Percentiles rank a stretch among this genome's conserved stretches.
phyloP scores from a whole-genome alignment of 2,113 vertebrate genomes.

The Gambusia affinis region DNA sequence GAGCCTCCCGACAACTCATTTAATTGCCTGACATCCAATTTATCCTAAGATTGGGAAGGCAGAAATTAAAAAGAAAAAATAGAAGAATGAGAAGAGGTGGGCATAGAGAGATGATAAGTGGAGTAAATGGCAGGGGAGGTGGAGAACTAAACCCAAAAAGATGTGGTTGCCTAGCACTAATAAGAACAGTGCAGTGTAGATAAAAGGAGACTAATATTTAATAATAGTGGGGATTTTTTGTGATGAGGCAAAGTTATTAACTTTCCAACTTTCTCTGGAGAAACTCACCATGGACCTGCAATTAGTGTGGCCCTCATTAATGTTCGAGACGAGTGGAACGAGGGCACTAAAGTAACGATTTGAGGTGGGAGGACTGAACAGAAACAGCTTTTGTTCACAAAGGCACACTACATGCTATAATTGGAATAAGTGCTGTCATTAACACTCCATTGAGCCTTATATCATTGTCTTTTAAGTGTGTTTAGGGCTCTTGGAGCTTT shows the following conservation, averaged over 20 bases:
- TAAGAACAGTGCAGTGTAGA: slow-evolving; percentile 7
- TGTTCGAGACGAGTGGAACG: slow-evolving; percentile 27
- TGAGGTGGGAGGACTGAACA: slow-evolving; percentile 50
- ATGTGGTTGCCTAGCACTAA: slow-evolving; percentile 33
- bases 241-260: slow-evolving; percentile 15
- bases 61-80: slow-evolving; percentile 10
- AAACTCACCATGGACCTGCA: slow-evolving; percentile 38
- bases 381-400: slow-evolving; percentile 42
- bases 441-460: slow-evolving; percentile 34
- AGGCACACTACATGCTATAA: slow-evolving; percentile 33
- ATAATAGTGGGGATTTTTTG: slow-evolving; percentile 20
- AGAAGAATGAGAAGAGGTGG: slow-evolving; percentile 7
- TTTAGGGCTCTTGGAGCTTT: slow-evolving; percentile 4
- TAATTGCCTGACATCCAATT: slow-evolving; percentile 74
- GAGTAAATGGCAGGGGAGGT: slow-evolving; percentile 33
- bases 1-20: slow-evolving; percentile 66
- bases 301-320: slow-evolving; percentile 51
- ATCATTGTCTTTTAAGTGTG: slow-evolving; percentile 25
- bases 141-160: slow-evolving; percentile 13
- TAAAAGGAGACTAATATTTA: slow-evolving; percentile 33
- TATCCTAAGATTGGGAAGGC: slow-evolving; percentile 41
- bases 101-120: slow-evolving; percentile 39
- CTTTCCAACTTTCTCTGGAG: slow-evolving; percentile 12
- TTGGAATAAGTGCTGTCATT: slow-evolving; percentile 60
- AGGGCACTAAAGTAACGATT: slow-evolving; percentile 44